Base-by-base conservation (phyloP, 1,140 invertebrate species). In the Temnothorax longispinosus region DNA sequence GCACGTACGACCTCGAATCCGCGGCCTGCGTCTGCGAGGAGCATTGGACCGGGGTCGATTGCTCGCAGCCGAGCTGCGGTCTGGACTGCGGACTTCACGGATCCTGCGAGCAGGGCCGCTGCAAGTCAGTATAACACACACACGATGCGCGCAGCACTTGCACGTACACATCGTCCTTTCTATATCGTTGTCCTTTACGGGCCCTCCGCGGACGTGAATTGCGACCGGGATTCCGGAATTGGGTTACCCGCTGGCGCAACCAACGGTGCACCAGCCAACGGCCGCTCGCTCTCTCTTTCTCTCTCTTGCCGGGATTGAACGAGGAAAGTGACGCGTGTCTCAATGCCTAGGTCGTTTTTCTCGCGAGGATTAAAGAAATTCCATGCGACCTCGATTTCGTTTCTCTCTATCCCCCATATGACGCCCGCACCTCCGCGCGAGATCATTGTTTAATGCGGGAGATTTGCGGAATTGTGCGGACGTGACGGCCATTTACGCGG, bases 21-120 rank as follows among this genome's bases (percentile, higher is more conserved):
- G 98, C 98, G 32, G 96, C 97, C 93, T 99, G 98, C 94, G 96
- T 98, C 60, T 99, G 98, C 94, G 98, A 98, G 92, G 97, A 98
- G 65, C 97, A 98, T 92, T 99, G 98, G 97, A 98, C 98, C 62
- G 98, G 98, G 86, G 96, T 97, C 54, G 98, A 99, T 95, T 99
- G 98, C 94, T 98, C 98, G 10, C 97, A 98, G 97, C 98, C 98
- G 97, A 96, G 96, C 44, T 99, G 99, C 95, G 98, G 98, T 88
- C 96, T 99, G 94, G 98, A 99, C 93, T 99, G 99, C 93, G 98
- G 98, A 65, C 96, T 96, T 56, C 98, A 99, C 94, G 99, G 99
- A 18, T 96, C 97, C 56, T 99, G 99, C 93, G 97, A 98, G 87
- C 97, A 97, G 88, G 98, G 98, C 41, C 97, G 97, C 77, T 99